Conservation (phyloP, 2,888 invertebrate genomes). For the Lithophane ornitopus region DNA sequence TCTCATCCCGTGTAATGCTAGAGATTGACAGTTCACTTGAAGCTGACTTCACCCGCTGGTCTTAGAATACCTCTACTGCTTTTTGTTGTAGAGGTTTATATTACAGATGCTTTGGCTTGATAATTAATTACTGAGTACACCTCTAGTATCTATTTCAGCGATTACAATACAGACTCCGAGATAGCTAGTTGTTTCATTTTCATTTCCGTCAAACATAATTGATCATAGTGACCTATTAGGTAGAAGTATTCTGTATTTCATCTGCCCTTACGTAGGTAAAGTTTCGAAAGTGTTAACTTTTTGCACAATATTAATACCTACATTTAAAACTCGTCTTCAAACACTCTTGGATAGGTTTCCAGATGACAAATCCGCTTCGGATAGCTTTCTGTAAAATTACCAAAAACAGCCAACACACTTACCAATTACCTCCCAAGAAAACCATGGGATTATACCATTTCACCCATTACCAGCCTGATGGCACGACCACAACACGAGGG, state of each 20-base stretch:
- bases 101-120: not conserved
- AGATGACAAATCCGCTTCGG: no score
- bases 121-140: no score
- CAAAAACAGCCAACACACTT: not conserved
- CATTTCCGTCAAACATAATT: not conserved
- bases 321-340: not conserved
- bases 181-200: not conserved
- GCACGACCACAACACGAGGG: constrained; percentile 47
- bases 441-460: not conserved
- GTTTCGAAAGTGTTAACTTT: not conserved
- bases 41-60: no score
- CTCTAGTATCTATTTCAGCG: not conserved
- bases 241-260: not conserved
- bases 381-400: not conserved
- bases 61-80: not conserved
- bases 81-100: not conserved
- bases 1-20: not conserved
- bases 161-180: not conserved
- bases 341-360: not conserved
- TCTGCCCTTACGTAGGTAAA: not conserved
- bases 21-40: not conserved
- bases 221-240: not conserved
- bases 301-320: not conserved
- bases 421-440: not conserved
- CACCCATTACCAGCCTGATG: constrained; percentile 28